A percentile compares a stretch with the other conserved stretches of the same genome.
Evolutionary conservation across 2,113 vertebrate species (phyloP).

Genomic region (Narcine bancroftii): DNA sequence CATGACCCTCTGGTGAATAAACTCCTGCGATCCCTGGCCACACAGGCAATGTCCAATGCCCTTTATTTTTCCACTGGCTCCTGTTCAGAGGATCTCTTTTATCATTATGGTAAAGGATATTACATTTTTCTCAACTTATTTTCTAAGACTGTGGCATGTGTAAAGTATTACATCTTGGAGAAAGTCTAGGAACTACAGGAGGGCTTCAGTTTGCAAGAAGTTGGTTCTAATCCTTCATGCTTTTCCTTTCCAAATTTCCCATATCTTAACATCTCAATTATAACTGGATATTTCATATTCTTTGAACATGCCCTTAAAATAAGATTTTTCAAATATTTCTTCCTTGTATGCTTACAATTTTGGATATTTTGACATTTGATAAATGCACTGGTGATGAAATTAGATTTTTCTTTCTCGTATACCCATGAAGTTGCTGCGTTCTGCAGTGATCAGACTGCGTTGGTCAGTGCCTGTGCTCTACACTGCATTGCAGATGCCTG

Average conservation of each 20-base stretch:
- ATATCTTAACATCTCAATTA: neutral
- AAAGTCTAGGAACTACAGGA: neutral
- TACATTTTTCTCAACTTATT: neutral
- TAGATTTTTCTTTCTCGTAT: neutral
- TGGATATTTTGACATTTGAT: neutral
- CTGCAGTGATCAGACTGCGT: conserved; percentile 1
- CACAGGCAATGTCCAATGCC: conserved; percentile 86
- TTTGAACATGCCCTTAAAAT: neutral
- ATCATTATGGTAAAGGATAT: conserved; percentile 69
- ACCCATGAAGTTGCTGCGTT: neutral
- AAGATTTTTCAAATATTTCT: neutral
- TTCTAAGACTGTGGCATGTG: neutral
- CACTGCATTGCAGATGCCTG: conserved; percentile 29
- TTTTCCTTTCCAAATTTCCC: neutral
- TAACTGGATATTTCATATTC: neutral
- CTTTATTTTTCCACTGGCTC: conserved; percentile 84
- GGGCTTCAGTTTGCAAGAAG: neutral
- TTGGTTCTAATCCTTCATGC: neutral
- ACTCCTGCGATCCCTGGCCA: conserved; percentile 82
- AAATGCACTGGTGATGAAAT: neutral
- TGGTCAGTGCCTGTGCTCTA: conserved; percentile 1
- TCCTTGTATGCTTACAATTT: neutral
- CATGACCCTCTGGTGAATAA: conserved; percentile 74
- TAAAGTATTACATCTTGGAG: neutral
- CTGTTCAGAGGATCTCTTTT: conserved; percentile 63